Percentiles rank a stretch among this genome's conserved stretches.
These are phyloP conservation scores for Dendrolimus houi DNA, from an alignment of 2,888 invertebrate species.

Conservation along the genomic window DNA sequence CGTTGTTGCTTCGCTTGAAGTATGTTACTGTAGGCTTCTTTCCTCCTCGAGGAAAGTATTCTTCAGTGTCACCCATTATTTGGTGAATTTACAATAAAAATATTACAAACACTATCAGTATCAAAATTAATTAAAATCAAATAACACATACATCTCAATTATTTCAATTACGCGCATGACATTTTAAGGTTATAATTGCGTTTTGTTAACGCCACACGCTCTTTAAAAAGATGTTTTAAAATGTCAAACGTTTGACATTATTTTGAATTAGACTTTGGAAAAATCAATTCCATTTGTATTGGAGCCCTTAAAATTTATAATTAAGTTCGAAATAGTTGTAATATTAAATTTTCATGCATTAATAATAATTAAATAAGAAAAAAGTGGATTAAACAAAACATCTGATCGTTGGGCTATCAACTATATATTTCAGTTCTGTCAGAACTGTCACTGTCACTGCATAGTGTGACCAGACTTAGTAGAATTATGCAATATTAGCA, in stretches of 20 bases:
- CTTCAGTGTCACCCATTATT: slow-evolving; percentile 60
- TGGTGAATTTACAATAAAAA: slow-evolving; percentile 7
- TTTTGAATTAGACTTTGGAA: slow-evolving; percentile 5
- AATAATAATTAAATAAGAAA: no score
- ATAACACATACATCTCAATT: not conserved
- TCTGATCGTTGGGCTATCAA: no score
- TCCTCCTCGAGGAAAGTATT: slow-evolving; percentile 76
- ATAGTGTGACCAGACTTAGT: no score
- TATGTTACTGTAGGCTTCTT: slow-evolving; percentile 59
- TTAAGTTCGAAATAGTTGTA: no score
- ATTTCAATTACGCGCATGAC: slow-evolving; percentile 23
- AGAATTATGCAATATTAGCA: no score
- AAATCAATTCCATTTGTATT: not conserved
- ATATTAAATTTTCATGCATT: no score
- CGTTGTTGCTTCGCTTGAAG: slow-evolving; percentile 62
- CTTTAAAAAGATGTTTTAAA: not conserved
- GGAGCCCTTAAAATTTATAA: no score
- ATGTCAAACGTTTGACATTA: not conserved
- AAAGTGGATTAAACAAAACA: no score
- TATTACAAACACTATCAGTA: no score
- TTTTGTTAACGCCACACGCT: slow-evolving; percentile 8
- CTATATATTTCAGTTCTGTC: no score
- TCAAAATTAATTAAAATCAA: no score
- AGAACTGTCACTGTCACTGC: no score
- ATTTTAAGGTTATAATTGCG: slow-evolving; percentile 32